phyloP scores from a whole-genome alignment of 2,888 invertebrate species.

The Matsumyia berberina region DNA sequence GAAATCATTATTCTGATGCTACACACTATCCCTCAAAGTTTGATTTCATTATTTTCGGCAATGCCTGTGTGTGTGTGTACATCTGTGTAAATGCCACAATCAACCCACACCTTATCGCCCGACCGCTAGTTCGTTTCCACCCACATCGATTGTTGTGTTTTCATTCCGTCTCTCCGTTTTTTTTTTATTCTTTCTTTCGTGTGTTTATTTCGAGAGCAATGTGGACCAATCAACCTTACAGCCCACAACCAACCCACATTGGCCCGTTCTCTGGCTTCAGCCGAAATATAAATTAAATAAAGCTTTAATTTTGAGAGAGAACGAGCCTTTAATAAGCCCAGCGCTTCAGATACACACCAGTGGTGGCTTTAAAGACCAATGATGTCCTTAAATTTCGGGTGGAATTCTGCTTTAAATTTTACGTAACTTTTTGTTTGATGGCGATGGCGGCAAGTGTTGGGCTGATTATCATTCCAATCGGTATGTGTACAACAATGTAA shows the following conservation, averaged over 20 bases:
- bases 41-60: constrained; percentile 68
- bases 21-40: constrained; percentile 65
- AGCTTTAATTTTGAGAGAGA: constrained; percentile 67
- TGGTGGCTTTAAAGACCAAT: constrained; percentile 40
- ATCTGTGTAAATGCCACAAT: constrained; percentile 71
- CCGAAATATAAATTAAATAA: constrained; percentile 67
- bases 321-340: constrained; percentile 59
- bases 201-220: constrained; percentile 63
- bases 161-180: constrained; percentile 45
- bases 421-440: constrained; percentile 22
- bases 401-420: constrained; percentile 55
- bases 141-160: constrained; percentile 63
- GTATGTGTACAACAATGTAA: constrained; percentile 45
- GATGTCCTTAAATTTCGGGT: constrained; percentile 49
- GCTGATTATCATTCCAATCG: constrained; percentile 10
- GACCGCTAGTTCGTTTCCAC: constrained; percentile 53
- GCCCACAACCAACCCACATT: constrained; percentile 31
- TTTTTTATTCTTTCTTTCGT: constrained; percentile 15
- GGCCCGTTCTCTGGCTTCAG: constrained; percentile 29
- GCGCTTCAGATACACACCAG: not conserved
- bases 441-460: not conserved
- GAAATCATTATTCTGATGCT: constrained; percentile 68
- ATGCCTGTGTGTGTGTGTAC: constrained; percentile 7
- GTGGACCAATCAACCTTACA: constrained; percentile 68
- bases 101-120: constrained; percentile 62